Evolutionary conservation across 1,140 invertebrate genomes (phyloP), one percentile per base, ranked within the genome.

Genomic region (Cardiocondyla obscurior): DNA sequence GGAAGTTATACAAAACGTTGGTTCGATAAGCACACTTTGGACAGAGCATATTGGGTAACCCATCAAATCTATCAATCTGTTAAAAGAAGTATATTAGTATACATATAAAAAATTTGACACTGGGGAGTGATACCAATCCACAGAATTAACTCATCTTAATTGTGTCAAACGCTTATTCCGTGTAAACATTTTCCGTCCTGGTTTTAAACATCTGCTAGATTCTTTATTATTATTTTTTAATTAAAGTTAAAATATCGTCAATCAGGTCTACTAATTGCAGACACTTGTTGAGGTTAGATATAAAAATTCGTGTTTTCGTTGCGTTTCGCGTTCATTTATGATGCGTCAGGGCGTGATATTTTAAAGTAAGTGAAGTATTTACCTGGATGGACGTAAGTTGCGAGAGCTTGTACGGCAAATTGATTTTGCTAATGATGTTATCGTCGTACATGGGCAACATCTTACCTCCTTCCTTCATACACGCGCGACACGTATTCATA

Each of bases 21-120:
- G 90, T 93, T 30, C 90, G 89, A 53, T 92, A 91, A 42, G 91
- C 92, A 90, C 93, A 94, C 81, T 93, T 94, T n/a, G 85, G 36
- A 42, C 93, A 94, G 5, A 94, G 83, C 83, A 91, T 93, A 12
- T 84, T 90, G 62, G 93, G 93, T 30, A 94, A 46, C 1, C 92
- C 93, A 84, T 94, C 93, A 36, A 85, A 90, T 33, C 72, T 87
- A 53, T 92, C 85, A 46, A 94, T 89, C 93, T 94, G 65, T 51
- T 87, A 76, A 83, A 44, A 33, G 65, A 51, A n/a, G 36, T 30
- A 10, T 57, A 79, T 49, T 46, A 72, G 4, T 14, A 58, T 72
- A 28, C n/a, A n/a, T n/a, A n/a, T n/a, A n/a, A n/a, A n/a, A n/a
- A n/a, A n/a, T n/a, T n/a, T n/a, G n/a, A n/a, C n/a, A n/a, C n/a